Conservation (phyloP, 2,888 invertebrate genomes). For the Meta bourneti region DNA sequence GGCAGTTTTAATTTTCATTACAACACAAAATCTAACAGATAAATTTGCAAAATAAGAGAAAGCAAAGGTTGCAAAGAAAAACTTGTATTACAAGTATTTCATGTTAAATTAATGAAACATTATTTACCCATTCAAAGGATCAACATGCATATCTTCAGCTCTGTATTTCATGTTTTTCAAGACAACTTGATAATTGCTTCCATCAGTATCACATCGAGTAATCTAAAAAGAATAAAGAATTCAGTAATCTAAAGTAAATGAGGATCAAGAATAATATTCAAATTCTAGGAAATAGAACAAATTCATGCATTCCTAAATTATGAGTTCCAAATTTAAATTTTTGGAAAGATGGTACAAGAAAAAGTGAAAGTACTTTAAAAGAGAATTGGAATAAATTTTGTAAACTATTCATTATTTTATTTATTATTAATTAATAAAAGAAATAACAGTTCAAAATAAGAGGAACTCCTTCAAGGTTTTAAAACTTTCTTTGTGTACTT, state of each 20-base stretch:
- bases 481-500: too few relatives aligned
- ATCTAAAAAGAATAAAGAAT: constrained; percentile 84
- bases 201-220: constrained; percentile 88
- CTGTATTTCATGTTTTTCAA: constrained; percentile 86
- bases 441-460: too few relatives aligned
- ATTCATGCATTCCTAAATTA: neutral
- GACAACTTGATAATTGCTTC: constrained; percentile 86
- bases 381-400: too few relatives aligned
- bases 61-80: neutral
- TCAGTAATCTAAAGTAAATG: neutral
- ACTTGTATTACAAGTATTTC: neutral
- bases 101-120: too few relatives aligned
- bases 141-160: constrained; percentile 91
- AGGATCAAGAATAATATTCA: neutral
- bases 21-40: neutral
- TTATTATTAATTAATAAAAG: too few relatives aligned
- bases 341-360: neutral
- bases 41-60: neutral
- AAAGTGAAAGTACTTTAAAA: neutral
- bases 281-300: neutral
- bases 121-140: constrained; percentile 92
- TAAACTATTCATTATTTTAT: too few relatives aligned
- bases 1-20: neutral
- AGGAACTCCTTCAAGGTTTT: too few relatives aligned
- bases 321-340: neutral